A percentile compares a stretch with the other conserved stretches of the same genome.
phyloP scores from a whole-genome alignment of 2,113 vertebrate genomes.

The Axis porcinus region DNA sequence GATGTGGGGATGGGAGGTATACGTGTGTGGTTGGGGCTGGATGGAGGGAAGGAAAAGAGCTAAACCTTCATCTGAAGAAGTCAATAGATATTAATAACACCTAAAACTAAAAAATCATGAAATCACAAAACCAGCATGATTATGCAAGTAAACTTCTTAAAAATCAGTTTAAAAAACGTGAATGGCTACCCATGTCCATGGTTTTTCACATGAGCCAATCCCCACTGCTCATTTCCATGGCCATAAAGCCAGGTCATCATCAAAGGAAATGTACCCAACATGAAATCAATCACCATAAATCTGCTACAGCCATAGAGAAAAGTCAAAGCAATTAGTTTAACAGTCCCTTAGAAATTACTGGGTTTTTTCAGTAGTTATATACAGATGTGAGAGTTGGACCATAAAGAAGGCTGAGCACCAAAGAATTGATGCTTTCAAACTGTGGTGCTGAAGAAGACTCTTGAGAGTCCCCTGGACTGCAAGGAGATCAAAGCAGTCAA shows the following conservation, averaged over 20 bases:
- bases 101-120: neutral
- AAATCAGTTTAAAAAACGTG: neutral
- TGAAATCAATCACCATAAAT: neutral
- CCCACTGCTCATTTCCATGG: neutral
- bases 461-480: neutral
- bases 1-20: no score
- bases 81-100: neutral
- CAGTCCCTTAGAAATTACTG: neutral
- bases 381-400: neutral
- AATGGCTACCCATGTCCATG: neutral
- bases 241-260: neutral
- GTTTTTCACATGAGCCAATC: neutral
- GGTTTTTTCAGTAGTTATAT: neutral
- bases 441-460: neutral
- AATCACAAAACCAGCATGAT: neutral
- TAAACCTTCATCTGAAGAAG: neutral
- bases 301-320: neutral
- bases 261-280: neutral
- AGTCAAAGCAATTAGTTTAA: neutral
- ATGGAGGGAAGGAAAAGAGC: neutral
- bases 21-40: accelerated
- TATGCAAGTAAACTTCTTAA: neutral
- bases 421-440: neutral
- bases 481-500: neutral
- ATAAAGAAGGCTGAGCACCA: neutral